Evolutionary conservation across 2,888 invertebrate genomes (phyloP).

Genomic region (Mellilla xanthometata): DNA sequence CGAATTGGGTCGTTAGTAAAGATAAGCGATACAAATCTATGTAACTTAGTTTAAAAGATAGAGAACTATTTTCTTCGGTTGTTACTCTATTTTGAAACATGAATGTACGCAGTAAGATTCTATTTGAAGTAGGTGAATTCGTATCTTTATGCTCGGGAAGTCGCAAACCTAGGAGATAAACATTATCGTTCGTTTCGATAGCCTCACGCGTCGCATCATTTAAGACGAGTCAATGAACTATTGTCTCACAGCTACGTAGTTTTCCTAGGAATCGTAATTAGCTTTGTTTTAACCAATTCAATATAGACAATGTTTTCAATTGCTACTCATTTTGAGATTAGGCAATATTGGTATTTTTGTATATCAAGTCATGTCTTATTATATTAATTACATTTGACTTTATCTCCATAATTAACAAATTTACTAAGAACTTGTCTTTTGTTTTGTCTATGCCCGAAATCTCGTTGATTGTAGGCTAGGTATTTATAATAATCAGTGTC

Average conservation of each 20-base stretch:
- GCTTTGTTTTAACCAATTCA: neutral
- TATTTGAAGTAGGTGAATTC: conserved; percentile 23
- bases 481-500: too few relatives aligned
- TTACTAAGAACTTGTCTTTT: too few relatives aligned
- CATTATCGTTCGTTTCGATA: conserved; percentile 25
- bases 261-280: conserved; percentile 4
- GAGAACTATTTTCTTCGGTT: neutral
- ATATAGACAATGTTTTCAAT: too few relatives aligned
- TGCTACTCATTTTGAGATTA: too few relatives aligned
- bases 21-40: conserved; percentile 13
- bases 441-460: too few relatives aligned
- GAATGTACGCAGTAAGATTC: conserved; percentile 14
- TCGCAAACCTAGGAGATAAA: conserved; percentile 24
- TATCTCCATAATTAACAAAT: too few relatives aligned
- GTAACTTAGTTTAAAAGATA: conserved; percentile 11
- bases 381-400: too few relatives aligned
- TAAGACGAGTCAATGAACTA: conserved; percentile 15
- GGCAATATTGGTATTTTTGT: too few relatives aligned
- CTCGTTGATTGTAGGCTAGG: too few relatives aligned
- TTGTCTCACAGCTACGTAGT: conserved; percentile 8
- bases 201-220: conserved; percentile 16
- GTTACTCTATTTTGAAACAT: neutral
- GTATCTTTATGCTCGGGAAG: conserved; percentile 26
- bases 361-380: too few relatives aligned
- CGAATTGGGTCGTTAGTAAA: conserved; percentile 14